These are phyloP conservation scores for Sander vitreus DNA, from an alignment of 2,113 vertebrate genomes.

Conservation along the genomic window DNA sequence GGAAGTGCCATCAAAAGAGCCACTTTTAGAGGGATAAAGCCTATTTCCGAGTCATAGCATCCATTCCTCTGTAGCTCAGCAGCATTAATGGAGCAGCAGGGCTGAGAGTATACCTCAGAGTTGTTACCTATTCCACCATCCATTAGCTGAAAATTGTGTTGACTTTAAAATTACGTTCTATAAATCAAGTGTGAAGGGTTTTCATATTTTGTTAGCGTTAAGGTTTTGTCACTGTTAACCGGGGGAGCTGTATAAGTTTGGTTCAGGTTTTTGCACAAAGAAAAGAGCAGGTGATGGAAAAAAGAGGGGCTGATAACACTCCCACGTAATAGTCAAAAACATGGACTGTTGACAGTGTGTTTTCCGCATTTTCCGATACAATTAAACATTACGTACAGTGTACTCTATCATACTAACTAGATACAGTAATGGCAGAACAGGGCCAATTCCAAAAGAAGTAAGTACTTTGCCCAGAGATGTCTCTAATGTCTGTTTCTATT, in stretches of 20 bases:
- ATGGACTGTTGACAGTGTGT: background rate
- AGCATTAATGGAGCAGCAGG: conserved; percentile 54
- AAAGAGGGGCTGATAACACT: background rate
- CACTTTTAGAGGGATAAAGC: conserved; percentile 64
- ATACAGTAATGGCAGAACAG: conserved; percentile 1
- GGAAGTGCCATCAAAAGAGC: conserved; percentile 67
- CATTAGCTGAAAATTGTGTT: conserved; percentile 65
- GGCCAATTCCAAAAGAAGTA: conserved; percentile 7
- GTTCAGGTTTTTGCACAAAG: background rate
- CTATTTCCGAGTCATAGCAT: conserved; percentile 65
- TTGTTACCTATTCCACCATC: conserved; percentile 62
- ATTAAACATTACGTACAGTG: background rate
- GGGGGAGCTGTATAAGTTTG: background rate
- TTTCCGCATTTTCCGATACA: background rate
- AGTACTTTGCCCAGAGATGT: background rate
- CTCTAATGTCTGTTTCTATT: conserved; percentile 56
- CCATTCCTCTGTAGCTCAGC: conserved; percentile 50
- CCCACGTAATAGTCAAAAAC: background rate
- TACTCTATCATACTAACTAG: background rate
- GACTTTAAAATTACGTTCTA: conserved; percentile 55
- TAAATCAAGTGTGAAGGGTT: conserved; percentile 40
- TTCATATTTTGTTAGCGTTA: conserved; percentile 35
- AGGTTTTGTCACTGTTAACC: conserved; percentile 17
- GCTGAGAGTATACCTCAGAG: conserved; percentile 43
- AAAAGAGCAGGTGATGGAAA: background rate